Evolutionary conservation across 2,113 vertebrate genomes (phyloP), one percentile per base, ranked within the genome.

Genomic region (Mola mola): DNA sequence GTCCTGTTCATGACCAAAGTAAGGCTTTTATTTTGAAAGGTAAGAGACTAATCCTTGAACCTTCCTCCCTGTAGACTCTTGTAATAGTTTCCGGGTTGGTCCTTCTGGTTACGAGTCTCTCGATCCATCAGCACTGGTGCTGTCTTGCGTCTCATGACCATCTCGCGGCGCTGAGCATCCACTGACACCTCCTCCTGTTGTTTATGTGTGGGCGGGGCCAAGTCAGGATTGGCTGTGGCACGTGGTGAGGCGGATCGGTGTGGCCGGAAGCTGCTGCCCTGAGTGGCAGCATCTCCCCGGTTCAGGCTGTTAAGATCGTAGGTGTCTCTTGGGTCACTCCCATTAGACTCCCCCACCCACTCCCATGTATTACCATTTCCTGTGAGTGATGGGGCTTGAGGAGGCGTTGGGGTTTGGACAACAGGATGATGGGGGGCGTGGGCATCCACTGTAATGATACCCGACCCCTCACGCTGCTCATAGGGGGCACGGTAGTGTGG

Each of bases 341-440:
- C 71, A 1, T 79, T 78, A n/a, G 81, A 55, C 0, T 49, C 28
- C 0, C 83, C 79, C 16, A 90, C 93, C 96, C 95, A 96, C 53
- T 95, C 94, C 82, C 94, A 91, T 0, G 85, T 83, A 41, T 78
- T 76, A 2, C 75, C 86, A 0, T 93, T 94, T 2, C 92, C 78
- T 5, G 76, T 0, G 75, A 91, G 0, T 20, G 75, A 59, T 0
- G 75, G 65, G 33, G 73, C 75, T 6, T 79, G 87, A 0, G 67
- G 75, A 11, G 44, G 72, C 13, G 52, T 15, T 0, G 53, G 55
- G 2, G 46, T 61, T 22, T 94, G 94, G 1, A 95, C 93, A 0
- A 96, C 89, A 0, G 95, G 96, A 74, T 96, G 95, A 31, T 95
- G 95, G 0, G 93, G 92, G 0, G 94, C 95, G 0, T 96, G 96